A percentile compares a stretch with the other conserved stretches of the same genome.
phyloP scores from a whole-genome alignment of 2,888 invertebrate species.

The Tetanocera ferruginea region DNA sequence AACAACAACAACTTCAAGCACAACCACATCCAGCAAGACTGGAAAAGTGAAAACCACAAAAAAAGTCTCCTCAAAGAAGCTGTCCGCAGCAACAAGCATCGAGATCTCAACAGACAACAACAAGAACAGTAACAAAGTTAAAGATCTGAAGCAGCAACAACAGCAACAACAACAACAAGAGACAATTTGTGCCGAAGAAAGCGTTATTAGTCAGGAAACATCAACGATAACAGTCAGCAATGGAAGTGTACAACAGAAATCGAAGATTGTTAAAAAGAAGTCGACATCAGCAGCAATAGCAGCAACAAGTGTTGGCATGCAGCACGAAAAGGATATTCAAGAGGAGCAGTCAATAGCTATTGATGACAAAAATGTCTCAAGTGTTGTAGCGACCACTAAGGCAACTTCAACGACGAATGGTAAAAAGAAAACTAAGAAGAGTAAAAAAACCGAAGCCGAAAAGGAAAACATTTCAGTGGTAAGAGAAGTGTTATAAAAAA shows the following conservation, averaged over 20 bases:
- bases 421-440: conserved; percentile 70
- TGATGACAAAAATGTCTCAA: conserved; percentile 20
- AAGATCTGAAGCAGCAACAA: conserved; percentile 34
- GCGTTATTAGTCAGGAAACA: background rate
- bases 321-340: background rate
- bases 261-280: conserved; percentile 23
- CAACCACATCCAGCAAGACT: conserved; percentile 24
- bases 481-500: too few species aligned
- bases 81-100: conserved; percentile 18
- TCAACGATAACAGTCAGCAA: conserved; percentile 7
- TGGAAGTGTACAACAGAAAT: conserved; percentile 17
- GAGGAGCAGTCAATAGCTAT: background rate
- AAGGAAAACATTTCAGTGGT: conserved; percentile 80
- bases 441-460: conserved; percentile 74
- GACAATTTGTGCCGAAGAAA: conserved; percentile 25
- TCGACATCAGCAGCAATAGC: conserved; percentile 23
- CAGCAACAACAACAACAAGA: conserved; percentile 27
- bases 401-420: conserved; percentile 34
- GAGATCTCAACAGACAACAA: conserved; percentile 33
- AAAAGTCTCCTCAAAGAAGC: conserved; percentile 36
- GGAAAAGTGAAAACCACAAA: conserved; percentile 34
- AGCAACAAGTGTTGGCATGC: conserved; percentile 16
- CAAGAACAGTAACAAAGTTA: background rate
- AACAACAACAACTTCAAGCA: conserved; percentile 15
- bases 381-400: background rate